Evolutionary conservation across 2,888 invertebrate species (phyloP), one percentile per base, ranked within the genome.

Genomic region (Mesorhabditis spiculigera): DNA sequence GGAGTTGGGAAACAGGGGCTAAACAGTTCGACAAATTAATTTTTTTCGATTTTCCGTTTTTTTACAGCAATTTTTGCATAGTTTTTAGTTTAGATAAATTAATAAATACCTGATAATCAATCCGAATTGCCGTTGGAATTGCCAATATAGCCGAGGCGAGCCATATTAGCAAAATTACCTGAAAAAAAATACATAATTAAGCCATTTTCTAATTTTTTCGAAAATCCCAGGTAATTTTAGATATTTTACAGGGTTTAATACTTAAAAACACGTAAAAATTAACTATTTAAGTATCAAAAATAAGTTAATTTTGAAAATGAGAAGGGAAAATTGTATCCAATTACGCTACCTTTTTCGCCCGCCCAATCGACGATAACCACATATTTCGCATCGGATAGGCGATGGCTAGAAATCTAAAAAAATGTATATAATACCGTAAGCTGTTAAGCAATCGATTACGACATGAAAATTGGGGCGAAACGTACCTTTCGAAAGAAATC

Each of bases 401-500:
- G 72, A 91, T 91, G 66, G 91, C 91, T 81, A 91, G 90, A 86
- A 91, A 91, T 85, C 91, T 91, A 87, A 45, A 73, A 68, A 28
- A n/a, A n/a, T 10, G n/a, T 10, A 44, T 68, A 61, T 10, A 28
- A 28, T 28, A 28, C 28, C 28, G 28, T 28, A 28, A 28, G 28
- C 28, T 28, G 28, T 28, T 28, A 28, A 28, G 28, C 28, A 28
- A 28, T 28, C 28, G 28, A 28, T 28, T 28, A 28, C 28, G 28
- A 28, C 28, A 28, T 1, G 1, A 28, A 28, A 28, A 28, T 28
- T 3, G 1, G 28, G 28, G 3, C 28, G 28, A 28, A 71, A 87
- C 87, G 44, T 87, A 91, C 91, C 91, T 90, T 87, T 91, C 91
- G 67, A 91, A 88, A 79, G 91, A 91, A 89, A 91, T 91, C 65